These are phyloP conservation scores for Diogma glabrata DNA, from an alignment of 2,888 invertebrate species.

Conservation along the genomic window DNA sequence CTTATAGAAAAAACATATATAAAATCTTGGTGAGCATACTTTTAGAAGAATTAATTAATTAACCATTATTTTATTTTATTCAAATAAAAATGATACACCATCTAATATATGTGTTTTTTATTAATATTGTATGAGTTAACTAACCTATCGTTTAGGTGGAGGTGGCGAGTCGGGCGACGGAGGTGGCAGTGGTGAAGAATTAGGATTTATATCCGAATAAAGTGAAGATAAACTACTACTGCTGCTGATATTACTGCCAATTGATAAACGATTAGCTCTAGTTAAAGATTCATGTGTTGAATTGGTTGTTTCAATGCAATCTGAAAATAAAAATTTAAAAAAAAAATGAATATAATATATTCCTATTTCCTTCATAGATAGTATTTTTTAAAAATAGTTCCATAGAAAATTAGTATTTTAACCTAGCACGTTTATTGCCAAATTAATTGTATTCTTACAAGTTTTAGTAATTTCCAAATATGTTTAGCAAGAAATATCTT, in stretches of 20 bases:
- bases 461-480: too few relatives aligned
- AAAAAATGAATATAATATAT: too few relatives aligned
- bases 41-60: neutral
- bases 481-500: too few relatives aligned
- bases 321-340: neutral
- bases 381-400: too few relatives aligned
- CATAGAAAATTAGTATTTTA: too few relatives aligned
- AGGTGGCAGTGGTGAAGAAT: neutral
- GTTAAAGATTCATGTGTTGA: neutral
- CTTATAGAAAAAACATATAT: conserved; percentile 1
- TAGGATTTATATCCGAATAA: conserved; percentile 1
- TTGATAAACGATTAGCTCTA: conserved; percentile 6
- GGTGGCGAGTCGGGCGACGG: neutral
- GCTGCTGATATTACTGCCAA: neutral
- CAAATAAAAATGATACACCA: neutral
- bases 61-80: conserved; percentile 6
- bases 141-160: too few relatives aligned
- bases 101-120: neutral
- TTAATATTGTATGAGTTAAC: neutral
- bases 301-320: neutral
- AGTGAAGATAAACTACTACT: conserved; percentile 8
- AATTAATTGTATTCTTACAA: too few relatives aligned
- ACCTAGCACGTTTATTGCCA: too few relatives aligned
- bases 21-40: neutral
- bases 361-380: too few relatives aligned